These are phyloP conservation scores for Plebejus anna DNA, from an alignment of 2,888 invertebrate species.

Conservation along the genomic window DNA sequence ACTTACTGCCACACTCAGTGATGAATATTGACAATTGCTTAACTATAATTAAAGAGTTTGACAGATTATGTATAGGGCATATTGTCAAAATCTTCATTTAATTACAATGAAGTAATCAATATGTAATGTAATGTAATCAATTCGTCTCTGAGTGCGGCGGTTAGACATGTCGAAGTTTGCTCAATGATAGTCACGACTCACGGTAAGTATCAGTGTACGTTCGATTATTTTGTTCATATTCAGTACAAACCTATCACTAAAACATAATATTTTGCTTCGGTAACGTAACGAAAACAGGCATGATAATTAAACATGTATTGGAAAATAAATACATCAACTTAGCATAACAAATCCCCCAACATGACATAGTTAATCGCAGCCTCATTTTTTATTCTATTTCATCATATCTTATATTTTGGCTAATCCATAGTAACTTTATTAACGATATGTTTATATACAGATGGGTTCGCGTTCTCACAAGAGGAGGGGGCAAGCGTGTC, in stretches of 20 bases:
- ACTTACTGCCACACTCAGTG: neutral
- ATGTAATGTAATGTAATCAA: too few relatives aligned
- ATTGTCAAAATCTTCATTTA: too few relatives aligned
- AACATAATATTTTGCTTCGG: neutral
- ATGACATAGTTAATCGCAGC: neutral
- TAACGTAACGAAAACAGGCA: neutral
- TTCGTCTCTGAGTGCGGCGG: too few relatives aligned
- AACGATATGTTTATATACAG: conserved; percentile 68
- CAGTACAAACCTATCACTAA: neutral
- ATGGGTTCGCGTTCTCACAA: conserved; percentile 99
- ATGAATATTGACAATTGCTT: neutral
- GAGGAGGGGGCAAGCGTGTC: conserved; percentile 98
- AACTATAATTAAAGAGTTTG: neutral
- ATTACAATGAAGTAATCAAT: too few relatives aligned
- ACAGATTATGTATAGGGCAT: too few relatives aligned
- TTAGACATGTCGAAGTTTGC: neutral
- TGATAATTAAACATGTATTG: neutral
- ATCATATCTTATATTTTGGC: neutral
- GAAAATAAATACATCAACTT: neutral
- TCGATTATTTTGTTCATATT: neutral
- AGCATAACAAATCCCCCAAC: neutral
- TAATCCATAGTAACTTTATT: neutral
- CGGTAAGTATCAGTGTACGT: neutral
- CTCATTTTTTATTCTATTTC: neutral
- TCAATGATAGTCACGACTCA: neutral